Evolutionary conservation across 2,797 vertebrate species (phyloP), one percentile per base, ranked within the genome.

Genomic region (Denticeps clupeoides): DNA sequence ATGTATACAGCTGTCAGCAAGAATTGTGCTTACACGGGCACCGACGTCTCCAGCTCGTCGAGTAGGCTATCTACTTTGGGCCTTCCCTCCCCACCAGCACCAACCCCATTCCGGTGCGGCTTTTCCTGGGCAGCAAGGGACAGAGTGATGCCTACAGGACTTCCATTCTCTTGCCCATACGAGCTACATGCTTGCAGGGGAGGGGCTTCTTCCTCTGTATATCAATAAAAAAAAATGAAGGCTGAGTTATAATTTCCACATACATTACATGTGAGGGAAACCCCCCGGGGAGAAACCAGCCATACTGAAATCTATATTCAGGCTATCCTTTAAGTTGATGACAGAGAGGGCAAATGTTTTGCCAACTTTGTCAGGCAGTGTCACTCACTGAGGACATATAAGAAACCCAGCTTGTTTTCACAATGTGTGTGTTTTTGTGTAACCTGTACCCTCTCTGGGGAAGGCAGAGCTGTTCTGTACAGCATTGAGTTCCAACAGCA

Each of bases 401-500:
- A n/a, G n/a, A n/a, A n/a, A n/a, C n/a, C n/a, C n/a, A n/a, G n/a
- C n/a, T n/a, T n/a, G n/a, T n/a, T n/a, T n/a, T n/a, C n/a, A n/a
- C n/a, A n/a, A n/a, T 33, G 31, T 33, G 32, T 16, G 32, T 16
- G 13, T 8, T 32, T 16, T 33, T 15, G 33, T 3, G 12, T 35
- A 33, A 35, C 33, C 18, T 33, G 37, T 37, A 37, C 33, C 33
- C 10, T 37, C 33, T 9, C 84, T 80, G 63, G 87, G 81, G 72
- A 85, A 87, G 1, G 80, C 79, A 7, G 86, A 67, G 0, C 90
- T 83, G 50, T 80, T 88, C 53, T 94, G 90, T 45, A 97, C 95
- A 0, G 91, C 89, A 0, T 98, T 99, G 40, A 99, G 84, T 55
- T 98, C 95, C 70, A 95, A 74, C 45, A 98, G 82, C 47, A 99